Evolutionary conservation across 2,113 vertebrate genomes (phyloP).

Genomic region (Percina caprodes): DNA sequence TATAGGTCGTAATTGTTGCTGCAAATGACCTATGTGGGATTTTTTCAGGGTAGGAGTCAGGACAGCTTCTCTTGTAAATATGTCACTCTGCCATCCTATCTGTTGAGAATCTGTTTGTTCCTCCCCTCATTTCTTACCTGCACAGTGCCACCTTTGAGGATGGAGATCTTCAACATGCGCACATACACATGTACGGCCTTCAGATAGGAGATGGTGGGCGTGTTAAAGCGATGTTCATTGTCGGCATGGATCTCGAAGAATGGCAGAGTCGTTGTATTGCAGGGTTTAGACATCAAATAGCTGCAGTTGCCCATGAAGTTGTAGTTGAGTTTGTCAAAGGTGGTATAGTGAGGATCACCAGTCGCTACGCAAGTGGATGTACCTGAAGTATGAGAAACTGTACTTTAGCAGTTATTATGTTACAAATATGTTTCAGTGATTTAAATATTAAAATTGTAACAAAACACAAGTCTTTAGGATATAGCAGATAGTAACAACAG

Average conservation of each 20-base stretch:
- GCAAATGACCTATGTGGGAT: too few relatives aligned
- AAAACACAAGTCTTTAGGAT: too few relatives aligned
- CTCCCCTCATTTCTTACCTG: conserved; percentile 72
- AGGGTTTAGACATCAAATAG: conserved; percentile 80
- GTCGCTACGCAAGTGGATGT: conserved; percentile 78
- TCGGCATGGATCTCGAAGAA: conserved; percentile 79
- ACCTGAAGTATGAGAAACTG: conserved; percentile 39
- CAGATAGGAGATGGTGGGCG: conserved; percentile 78
- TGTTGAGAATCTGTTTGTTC: neutral
- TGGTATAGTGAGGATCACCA: conserved; percentile 85
- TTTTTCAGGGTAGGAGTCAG: too few relatives aligned
- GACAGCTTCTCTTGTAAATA: too few relatives aligned
- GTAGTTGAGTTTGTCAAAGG: conserved; percentile 81
- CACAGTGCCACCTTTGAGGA: conserved; percentile 82
- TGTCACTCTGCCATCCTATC: too few relatives aligned
- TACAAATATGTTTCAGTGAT: neutral
- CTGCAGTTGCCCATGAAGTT: conserved; percentile 87
- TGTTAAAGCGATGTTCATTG: conserved; percentile 83
- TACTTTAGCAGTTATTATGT: neutral
- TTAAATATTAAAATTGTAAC: too few relatives aligned
- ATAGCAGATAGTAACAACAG: neutral
- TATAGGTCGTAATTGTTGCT: too few relatives aligned
- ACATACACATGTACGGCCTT: conserved; percentile 83
- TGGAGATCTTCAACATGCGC: conserved; percentile 75
- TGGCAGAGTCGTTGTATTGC: conserved; percentile 74